Evolutionary conservation across 2,888 invertebrate species (phyloP), one percentile per base, ranked within the genome.

Genomic region (Epirrhoe alternata): DNA sequence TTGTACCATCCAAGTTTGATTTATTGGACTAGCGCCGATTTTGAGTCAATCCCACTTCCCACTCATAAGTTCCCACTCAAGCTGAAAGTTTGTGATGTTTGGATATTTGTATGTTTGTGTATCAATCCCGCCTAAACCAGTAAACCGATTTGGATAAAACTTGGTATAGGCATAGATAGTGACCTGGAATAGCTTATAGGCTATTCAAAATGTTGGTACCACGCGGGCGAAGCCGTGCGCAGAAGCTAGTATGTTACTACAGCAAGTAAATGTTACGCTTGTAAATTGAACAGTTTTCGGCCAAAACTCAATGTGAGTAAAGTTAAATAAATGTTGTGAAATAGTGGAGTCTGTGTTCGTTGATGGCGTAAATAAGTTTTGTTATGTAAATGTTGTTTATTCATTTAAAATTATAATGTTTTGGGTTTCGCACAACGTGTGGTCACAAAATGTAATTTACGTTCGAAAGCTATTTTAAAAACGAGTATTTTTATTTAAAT

Each of bases 401-500:
- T 38, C 5, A 14, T n/a, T 1, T 45, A 45, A 42, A 6, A 33
- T 6, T 33, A 5, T 42, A 10, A 42, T 42, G 8, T 10, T 10
- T 5, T 42, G 42, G 33, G 10, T 35, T 10, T 12, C n/a, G 49
- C 53, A 56, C 56, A 51, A 52, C 33, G 33, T 52, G 16, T 58
- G 35, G 59, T 62, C 49, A 63, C 51, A 16, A 17, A 45, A 16
- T 57, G 49, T 64, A 58, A 12, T 31, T 31, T 10, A 3, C 38
- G 38, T 2, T 42, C 3, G 14, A 10, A 31, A 49, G 49, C 49
- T 49, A 6, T 57, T 57, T 10, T 8, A 54, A 57, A 47, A 49
- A 51, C 16, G 33, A 72, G 71, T 52, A 62, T 24, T 61, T 63
- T 51, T 65, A 63, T 61, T 38, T 64, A 17, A 71, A 66, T 70